Evolutionary conservation across 2,113 vertebrate species (phyloP), one percentile per base, ranked within the genome.

Genomic region (Paramormyrops kingsleyae): DNA sequence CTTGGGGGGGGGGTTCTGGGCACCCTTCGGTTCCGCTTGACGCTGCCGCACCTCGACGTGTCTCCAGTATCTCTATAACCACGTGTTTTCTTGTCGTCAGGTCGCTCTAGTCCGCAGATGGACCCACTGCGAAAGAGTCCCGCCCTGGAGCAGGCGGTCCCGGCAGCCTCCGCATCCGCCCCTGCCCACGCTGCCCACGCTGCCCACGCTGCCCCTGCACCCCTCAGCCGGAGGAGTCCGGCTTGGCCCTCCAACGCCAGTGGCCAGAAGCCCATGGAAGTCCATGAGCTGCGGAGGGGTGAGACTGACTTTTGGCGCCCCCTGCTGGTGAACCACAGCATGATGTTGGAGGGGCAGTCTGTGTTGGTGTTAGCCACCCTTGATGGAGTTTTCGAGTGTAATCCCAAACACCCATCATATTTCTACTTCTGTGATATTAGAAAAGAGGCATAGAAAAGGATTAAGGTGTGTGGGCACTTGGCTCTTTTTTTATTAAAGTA

Each of bases 231-330:
- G 92, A 97, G 97, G 94, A 97, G 94, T 93, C 95, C 97, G 83
- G 89, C 95, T 92, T 96, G 97, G 91, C 93, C 96, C 91, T 93
- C 96, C 90, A 93, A 95, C 89, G 93, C 95, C 83, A 83, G 90
- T 53, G 96, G 91, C 93, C 98, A 98, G 92, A 99, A 97, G 93
- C 95, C 97, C 0, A 92, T 96, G 49, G 98, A 99, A 91, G 96
- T 92, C 91, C 96, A 96, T 80, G 98, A 99, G 92, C 97, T 97
- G 94, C 96, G 97, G 90, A 97, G 96, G 95, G 97, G 98, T 99
- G 95, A 89, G 92, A 6, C 59, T 3, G 59, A 77, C 42, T 66
- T 42, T 24, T 88, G 35, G 7, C 13, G 7, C 35, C 87, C 53
- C 8, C 35, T 89, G 90, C 49, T 91, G 88, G 52, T 88, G 91